Evolutionary conservation across 1,140 invertebrate genomes (phyloP).

Genomic region (Microvelia longipes): DNA sequence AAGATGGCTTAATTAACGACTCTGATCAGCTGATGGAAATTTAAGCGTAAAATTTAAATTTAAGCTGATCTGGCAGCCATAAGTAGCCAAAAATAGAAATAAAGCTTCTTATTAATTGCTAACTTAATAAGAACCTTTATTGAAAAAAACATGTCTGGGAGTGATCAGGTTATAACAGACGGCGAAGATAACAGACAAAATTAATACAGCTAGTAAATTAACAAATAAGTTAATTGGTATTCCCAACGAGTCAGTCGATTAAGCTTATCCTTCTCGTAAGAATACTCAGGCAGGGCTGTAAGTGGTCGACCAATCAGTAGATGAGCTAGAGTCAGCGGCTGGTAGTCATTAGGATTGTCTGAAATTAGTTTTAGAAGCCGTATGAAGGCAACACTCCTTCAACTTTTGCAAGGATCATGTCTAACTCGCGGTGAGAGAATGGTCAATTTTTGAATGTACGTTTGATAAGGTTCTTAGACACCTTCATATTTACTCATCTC

Average conservation of each 20-base stretch:
- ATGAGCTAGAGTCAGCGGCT: neutral
- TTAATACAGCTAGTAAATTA: too few species aligned
- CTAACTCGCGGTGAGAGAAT: neutral
- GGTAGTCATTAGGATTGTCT: neutral
- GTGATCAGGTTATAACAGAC: too few species aligned
- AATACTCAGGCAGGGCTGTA: neutral
- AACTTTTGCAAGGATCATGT: neutral
- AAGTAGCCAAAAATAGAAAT: too few species aligned
- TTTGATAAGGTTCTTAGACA: slow-evolving; percentile 27
- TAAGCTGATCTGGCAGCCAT: too few species aligned
- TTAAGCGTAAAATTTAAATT: too few species aligned
- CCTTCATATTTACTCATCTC: slow-evolving; percentile 30
- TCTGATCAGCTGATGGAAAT: too few species aligned
- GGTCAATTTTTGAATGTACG: neutral
- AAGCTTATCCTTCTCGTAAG: neutral
- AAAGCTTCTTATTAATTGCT: too few species aligned
- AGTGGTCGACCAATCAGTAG: neutral
- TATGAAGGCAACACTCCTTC: neutral
- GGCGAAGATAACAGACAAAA: too few species aligned
- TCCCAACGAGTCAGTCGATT: neutral
- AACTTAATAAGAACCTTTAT: too few species aligned
- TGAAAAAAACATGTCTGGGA: too few species aligned
- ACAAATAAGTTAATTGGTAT: too few species aligned
- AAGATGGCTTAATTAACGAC: too few species aligned
- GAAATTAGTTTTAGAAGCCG: neutral